A percentile compares a stretch with the other conserved stretches of the same genome.
Evolutionary conservation across 2,113 vertebrate species (phyloP).

Genomic region (Phylloscopus whistleri): DNA sequence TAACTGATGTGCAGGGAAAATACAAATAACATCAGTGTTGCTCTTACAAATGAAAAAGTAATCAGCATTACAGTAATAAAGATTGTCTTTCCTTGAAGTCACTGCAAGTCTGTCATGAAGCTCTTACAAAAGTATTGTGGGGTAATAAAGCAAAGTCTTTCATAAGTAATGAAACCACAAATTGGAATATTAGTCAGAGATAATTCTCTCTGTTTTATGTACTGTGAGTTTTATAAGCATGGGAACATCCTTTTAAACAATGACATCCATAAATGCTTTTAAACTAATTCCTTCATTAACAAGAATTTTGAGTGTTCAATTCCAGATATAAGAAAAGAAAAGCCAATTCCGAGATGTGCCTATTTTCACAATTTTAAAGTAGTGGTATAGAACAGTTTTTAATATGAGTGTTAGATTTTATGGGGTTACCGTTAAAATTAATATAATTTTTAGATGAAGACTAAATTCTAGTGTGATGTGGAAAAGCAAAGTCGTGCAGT

Average conservation of each 20-base stretch:
- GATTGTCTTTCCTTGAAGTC: background rate
- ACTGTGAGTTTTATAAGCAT: slow-evolving; percentile 33
- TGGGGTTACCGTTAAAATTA: background rate
- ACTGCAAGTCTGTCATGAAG: background rate
- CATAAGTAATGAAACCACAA: slow-evolving; percentile 32
- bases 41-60: background rate
- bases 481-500: background rate
- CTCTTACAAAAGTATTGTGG: background rate
- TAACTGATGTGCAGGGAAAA: background rate
- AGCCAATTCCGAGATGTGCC: background rate
- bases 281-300: background rate
- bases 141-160: slow-evolving; percentile 20
- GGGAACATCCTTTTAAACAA: slow-evolving; percentile 11
- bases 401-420: background rate
- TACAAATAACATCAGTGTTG: background rate
- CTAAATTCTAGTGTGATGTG: background rate
- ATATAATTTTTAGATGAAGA: background rate
- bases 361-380: background rate
- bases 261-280: background rate
- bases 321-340: background rate
- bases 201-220: background rate
- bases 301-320: background rate
- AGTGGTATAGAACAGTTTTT: background rate
- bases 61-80: background rate
- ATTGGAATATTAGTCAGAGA: slow-evolving; percentile 30